phyloP scores from a whole-genome alignment of 1,140 invertebrate species.

The Lucilia sericata region DNA sequence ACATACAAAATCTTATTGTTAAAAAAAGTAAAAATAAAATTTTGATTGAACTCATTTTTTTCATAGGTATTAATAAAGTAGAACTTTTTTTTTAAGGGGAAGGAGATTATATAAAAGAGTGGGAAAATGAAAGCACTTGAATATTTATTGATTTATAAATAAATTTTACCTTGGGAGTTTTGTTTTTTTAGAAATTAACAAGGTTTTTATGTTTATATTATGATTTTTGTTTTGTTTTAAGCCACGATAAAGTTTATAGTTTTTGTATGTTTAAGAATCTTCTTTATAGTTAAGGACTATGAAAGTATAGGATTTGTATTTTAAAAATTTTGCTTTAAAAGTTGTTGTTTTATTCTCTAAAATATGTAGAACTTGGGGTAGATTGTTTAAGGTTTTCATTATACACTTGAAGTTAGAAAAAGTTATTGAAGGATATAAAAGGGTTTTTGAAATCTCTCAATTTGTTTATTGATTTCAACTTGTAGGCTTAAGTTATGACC shows the following conservation, averaged over 20 bases:
- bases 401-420: too few species aligned
- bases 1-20: neutral
- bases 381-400: neutral
- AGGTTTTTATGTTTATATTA: neutral
- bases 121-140: constrained; percentile 1
- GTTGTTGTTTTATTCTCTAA: neutral
- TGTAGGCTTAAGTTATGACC: too few species aligned
- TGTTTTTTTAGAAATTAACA: neutral
- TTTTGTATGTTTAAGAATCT: neutral
- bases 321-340: constrained; percentile 15
- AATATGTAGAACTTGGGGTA: neutral
- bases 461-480: too few species aligned
- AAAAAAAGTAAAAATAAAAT: neutral
- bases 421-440: too few species aligned
- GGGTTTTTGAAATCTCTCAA: neutral
- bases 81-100: neutral
- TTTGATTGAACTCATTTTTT: constrained; percentile 3
- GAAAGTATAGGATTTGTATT: neutral
- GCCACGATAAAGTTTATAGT: neutral
- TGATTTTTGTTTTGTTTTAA: neutral
- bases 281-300: neutral
- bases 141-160: neutral
- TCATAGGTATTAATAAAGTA: neutral
- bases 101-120: neutral
- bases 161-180: neutral